These are phyloP conservation scores for Leptinotarsa haldemani DNA, from an alignment of 2,888 invertebrate genomes.

Conservation along the genomic window DNA sequence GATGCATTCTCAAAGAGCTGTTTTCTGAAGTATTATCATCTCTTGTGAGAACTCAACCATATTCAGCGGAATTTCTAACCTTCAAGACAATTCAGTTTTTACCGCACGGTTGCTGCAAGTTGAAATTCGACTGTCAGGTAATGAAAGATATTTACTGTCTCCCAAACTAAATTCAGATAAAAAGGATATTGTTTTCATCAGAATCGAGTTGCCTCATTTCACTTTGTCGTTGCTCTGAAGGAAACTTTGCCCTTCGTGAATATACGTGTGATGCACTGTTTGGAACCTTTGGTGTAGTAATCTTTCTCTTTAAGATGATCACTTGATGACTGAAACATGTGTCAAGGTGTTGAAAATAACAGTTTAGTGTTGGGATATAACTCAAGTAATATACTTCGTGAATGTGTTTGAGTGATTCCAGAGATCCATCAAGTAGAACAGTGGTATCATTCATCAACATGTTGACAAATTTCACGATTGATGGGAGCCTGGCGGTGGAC, in stretches of 20 bases:
- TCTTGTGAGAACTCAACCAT: slow-evolving; percentile 94
- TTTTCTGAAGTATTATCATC: slow-evolving; percentile 90
- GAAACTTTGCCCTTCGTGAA: slow-evolving; percentile 70
- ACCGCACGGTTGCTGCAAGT: slow-evolving; percentile 95
- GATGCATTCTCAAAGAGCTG: slow-evolving; percentile 94
- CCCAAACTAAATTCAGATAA: slow-evolving; percentile 90
- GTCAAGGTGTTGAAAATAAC: too few species aligned
- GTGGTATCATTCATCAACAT: slow-evolving; percentile 99
- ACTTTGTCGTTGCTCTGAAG: slow-evolving; percentile 78
- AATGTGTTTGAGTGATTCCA: slow-evolving; percentile 89
- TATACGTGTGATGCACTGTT: too few species aligned
- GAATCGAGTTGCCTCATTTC: slow-evolving; percentile 81
- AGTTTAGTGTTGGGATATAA: too few species aligned
- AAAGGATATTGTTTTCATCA: slow-evolving; percentile 89
- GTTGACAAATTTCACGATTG: slow-evolving; percentile 95
- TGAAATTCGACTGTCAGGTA: slow-evolving; percentile 97
- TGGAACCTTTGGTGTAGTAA: too few species aligned
- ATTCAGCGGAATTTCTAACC: slow-evolving; percentile 93
- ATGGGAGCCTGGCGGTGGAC: slow-evolving; percentile 88
- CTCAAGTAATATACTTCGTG: slow-evolving; percentile 70
- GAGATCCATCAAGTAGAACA: slow-evolving; percentile 94
- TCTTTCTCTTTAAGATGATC: too few species aligned
- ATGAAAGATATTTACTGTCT: slow-evolving; percentile 98
- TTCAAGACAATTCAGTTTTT: slow-evolving; percentile 94
- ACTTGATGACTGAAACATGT: too few species aligned